Evolutionary conservation across 2,888 invertebrate genomes (phyloP).

Genomic region (Creontiades dilutus): DNA sequence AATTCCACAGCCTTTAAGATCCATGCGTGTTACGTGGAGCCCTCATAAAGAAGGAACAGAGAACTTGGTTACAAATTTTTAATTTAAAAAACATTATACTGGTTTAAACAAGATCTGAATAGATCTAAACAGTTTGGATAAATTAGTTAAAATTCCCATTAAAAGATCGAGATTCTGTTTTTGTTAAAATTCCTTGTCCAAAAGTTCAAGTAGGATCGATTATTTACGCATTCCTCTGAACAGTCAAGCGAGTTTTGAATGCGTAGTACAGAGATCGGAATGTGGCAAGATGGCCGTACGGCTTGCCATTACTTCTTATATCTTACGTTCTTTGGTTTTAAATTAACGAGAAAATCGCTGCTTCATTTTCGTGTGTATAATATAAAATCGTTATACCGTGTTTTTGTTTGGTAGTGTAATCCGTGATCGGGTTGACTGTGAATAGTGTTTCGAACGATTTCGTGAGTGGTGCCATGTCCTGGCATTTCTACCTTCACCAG

Average conservation of each 20-base stretch:
- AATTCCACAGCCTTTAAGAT: too few relatives aligned
- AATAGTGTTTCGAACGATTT: constrained; percentile 53
- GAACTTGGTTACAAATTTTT: too few relatives aligned
- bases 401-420: constrained; percentile 33
- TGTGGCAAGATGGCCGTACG: constrained; percentile 88
- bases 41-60: too few relatives aligned
- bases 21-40: too few relatives aligned
- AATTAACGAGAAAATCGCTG: constrained; percentile 50
- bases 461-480: constrained; percentile 68
- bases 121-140: too few relatives aligned
- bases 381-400: background rate
- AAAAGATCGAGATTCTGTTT: too few relatives aligned
- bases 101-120: too few relatives aligned
- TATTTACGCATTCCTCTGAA: constrained; percentile 64
- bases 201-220: constrained; percentile 44
- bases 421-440: constrained; percentile 25
- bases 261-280: constrained; percentile 80
- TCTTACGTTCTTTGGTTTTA: constrained; percentile 59
- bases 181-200: too few relatives aligned
- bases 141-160: too few relatives aligned
- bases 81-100: too few relatives aligned
- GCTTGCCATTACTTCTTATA: constrained; percentile 79
- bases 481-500: constrained; percentile 68
- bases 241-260: constrained; percentile 69
- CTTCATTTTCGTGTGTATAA: constrained; percentile 25